Conservation (phyloP, 2,797 vertebrate genomes). For the Chiroxiphia lanceolata region DNA sequence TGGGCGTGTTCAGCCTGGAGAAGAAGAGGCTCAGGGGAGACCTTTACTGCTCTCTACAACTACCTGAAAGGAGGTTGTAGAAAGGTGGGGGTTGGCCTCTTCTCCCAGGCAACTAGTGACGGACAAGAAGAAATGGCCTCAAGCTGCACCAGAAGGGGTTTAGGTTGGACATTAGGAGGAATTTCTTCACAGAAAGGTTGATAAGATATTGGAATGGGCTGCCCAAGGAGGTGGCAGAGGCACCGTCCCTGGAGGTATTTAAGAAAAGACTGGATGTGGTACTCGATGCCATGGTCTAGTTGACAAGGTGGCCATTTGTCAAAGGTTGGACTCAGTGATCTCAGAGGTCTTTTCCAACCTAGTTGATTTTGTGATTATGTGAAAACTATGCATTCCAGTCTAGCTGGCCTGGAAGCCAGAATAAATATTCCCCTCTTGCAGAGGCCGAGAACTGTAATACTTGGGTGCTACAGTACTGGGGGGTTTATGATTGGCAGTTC, state of each 20-base stretch:
- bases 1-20: not conserved
- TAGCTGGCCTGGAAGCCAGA: not conserved
- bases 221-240: not conserved
- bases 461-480: not conserved
- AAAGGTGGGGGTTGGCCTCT: not conserved
- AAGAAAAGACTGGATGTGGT: not conserved
- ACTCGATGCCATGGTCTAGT: not conserved
- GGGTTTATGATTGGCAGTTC: rapidly evolving
- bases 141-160: not conserved
- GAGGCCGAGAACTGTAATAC: not conserved
- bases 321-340: not conserved
- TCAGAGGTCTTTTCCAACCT: not conserved
- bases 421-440: not conserved
- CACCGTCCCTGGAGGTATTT: not conserved
- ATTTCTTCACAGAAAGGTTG: not conserved
- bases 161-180: not conserved
- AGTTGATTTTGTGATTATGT: not conserved
- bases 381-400: rapidly evolving
- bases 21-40: not conserved
- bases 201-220: not conserved
- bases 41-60: not conserved
- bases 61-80: not conserved
- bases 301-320: not conserved
- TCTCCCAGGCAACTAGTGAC: not conserved
- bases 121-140: not conserved